Percentiles rank a stretch among this genome's conserved stretches.
Evolutionary conservation across 2,113 vertebrate species (phyloP).

Genomic region (Cranoglanis bouderius): DNA sequence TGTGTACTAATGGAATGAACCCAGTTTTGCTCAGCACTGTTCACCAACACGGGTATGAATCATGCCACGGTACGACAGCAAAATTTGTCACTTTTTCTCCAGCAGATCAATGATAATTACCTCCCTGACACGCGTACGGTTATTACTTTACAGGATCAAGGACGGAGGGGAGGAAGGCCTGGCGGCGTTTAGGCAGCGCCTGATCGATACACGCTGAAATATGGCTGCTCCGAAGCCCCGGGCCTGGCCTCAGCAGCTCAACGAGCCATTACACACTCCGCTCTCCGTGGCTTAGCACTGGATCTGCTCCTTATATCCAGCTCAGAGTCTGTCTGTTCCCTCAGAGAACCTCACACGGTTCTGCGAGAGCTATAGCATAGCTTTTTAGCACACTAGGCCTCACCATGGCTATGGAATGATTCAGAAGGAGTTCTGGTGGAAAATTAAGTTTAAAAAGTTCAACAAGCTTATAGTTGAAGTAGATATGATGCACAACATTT

Average conservation of each 20-base stretch:
- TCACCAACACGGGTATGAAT: constrained; percentile 79
- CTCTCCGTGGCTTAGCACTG: constrained; percentile 78
- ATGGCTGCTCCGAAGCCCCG: constrained; percentile 84
- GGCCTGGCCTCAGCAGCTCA: constrained; percentile 85
- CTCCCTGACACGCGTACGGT: constrained; percentile 95
- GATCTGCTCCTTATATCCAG: constrained; percentile 75
- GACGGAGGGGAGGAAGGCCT: constrained; percentile 83
- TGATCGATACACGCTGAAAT: constrained; percentile 92
- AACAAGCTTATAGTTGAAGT: not conserved
- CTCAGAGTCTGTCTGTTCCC: constrained; percentile 57
- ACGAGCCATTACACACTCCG: constrained; percentile 84
- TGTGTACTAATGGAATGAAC: constrained; percentile 33
- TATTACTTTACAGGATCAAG: constrained; percentile 98
- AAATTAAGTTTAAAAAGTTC: not conserved
- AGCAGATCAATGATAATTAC: constrained; percentile 99
- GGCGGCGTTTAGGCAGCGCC: constrained; percentile 75
- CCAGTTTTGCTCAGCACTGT: constrained; percentile 29
- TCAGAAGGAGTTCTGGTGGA: not conserved
- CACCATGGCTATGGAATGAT: not conserved
- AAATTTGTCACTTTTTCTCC: constrained; percentile 85
- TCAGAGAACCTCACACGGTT: constrained; percentile 32
- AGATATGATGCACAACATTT: not conserved
- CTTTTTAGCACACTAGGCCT: not conserved
- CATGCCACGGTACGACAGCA: constrained; percentile 77
- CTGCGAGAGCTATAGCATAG: not conserved